Evolutionary conservation across 2,888 invertebrate species (phyloP).

Genomic region (Caenorhabditis sp.): DNA sequence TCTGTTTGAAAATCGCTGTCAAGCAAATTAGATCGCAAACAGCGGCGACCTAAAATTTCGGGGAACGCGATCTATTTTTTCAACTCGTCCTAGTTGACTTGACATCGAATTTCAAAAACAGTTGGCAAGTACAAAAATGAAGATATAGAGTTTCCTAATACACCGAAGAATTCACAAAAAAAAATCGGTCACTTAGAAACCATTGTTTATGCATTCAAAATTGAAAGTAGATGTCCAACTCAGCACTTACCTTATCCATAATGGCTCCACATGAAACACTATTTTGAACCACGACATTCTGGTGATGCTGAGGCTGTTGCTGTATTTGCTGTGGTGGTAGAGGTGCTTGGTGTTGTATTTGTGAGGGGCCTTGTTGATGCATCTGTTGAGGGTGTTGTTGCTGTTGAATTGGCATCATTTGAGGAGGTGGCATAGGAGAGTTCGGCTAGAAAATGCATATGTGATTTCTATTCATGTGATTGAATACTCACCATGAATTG

Average conservation of each 20-base stretch:
- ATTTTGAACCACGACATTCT: not conserved
- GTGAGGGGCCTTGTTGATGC: slow-evolving; percentile 20
- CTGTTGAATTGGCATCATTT: slow-evolving; percentile 25
- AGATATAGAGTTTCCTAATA: no score
- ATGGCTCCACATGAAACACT: slow-evolving; percentile 41
- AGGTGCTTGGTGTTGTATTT: slow-evolving; percentile 19
- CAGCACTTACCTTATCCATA: slow-evolving; percentile 65
- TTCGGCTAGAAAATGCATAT: slow-evolving; percentile 15
- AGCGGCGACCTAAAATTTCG: no score
- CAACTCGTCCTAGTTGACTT: no score
- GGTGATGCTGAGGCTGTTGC: slow-evolving; percentile 17
- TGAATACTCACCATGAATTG: slow-evolving; percentile 22
- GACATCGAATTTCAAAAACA: no score
- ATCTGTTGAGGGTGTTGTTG: slow-evolving; percentile 32
- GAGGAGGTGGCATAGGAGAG: slow-evolving; percentile 53
- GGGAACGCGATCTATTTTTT: no score
- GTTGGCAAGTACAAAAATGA: no score
- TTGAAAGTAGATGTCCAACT: no score
- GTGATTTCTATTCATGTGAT: not conserved
- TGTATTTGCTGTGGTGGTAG: slow-evolving; percentile 24
- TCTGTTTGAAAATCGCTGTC: no score
- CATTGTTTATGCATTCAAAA: no score
- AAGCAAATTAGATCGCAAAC: no score
- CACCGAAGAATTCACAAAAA: no score
- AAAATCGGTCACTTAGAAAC: no score